A percentile compares a stretch with the other conserved stretches of the same genome.
Conservation (phyloP, 2,797 vertebrate genomes). For the Lateolabrax maculatus region DNA sequence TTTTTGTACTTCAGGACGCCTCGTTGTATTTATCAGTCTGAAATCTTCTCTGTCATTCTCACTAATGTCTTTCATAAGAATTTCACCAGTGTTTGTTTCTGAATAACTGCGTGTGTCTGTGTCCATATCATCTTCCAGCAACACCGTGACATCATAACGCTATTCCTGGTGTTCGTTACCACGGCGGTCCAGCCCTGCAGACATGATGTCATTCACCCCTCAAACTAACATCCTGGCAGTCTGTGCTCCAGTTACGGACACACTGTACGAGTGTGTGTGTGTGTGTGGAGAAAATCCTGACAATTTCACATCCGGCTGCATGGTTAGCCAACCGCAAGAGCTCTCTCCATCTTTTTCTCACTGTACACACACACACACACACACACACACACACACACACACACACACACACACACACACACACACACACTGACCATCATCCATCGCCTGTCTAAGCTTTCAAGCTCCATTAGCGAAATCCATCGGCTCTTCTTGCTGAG, state of each 20-base stretch:
- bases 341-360: slow-evolving; percentile 58
- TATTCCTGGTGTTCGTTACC: slow-evolving; percentile 85
- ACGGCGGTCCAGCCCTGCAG: slow-evolving; percentile 71
- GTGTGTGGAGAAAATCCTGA: slow-evolving; percentile 53
- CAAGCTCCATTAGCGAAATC: slow-evolving; percentile 74
- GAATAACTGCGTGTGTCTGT: slow-evolving; percentile 25
- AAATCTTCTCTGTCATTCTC: slow-evolving; percentile 10
- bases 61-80: slow-evolving; percentile 36
- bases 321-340: slow-evolving; percentile 66
- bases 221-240: slow-evolving; percentile 75
- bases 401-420: slow-evolving; percentile 10
- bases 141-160: slow-evolving; percentile 84
- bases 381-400: slow-evolving; percentile 17
- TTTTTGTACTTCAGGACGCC: not conserved
- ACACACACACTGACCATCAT: slow-evolving; percentile 44
- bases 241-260: slow-evolving; percentile 70
- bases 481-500: slow-evolving; percentile 37
- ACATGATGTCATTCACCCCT: slow-evolving; percentile 85
- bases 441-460: slow-evolving; percentile 68
- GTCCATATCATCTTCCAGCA: slow-evolving; percentile 82
- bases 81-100: slow-evolving; percentile 13
- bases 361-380: slow-evolving; percentile 6
- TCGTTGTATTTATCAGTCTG: not conserved
- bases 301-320: slow-evolving; percentile 72
- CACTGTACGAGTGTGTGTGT: slow-evolving; percentile 22